Percentiles rank a stretch among this genome's conserved stretches.
These are phyloP conservation scores for Hyphantria cunea DNA, from an alignment of 1,140 invertebrate species.

Conservation along the genomic window DNA sequence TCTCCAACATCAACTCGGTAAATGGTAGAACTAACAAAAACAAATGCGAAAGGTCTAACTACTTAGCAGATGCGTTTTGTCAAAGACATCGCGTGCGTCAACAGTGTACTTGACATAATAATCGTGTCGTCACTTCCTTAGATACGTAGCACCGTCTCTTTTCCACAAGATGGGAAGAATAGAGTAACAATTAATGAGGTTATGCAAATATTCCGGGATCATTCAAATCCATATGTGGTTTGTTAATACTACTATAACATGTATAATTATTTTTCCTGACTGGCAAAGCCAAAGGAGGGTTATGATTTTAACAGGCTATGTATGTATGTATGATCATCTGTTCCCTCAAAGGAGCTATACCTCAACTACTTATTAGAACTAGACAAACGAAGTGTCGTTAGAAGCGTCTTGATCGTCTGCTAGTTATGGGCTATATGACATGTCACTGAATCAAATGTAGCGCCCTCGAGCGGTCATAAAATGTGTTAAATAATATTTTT, in stretches of 20 bases:
- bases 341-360: no score
- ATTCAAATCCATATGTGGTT: conserved; percentile 4
- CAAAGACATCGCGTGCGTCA: conserved; percentile 56
- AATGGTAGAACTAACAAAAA: conserved; percentile 5
- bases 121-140: conserved; percentile 35
- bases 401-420: no score
- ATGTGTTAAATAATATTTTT: no score
- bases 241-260: not conserved
- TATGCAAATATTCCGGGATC: conserved; percentile 1
- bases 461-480: no score
- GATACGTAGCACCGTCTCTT: conserved; percentile 20
- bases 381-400: no score
- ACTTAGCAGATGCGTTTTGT: conserved; percentile 43
- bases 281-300: no score
- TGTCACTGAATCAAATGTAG: no score
- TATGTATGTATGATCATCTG: no score
- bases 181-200: conserved; percentile 7
- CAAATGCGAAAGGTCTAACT: conserved; percentile 2
- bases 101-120: conserved; percentile 57
- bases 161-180: conserved; percentile 14
- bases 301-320: no score
- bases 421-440: no score
- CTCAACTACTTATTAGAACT: no score
- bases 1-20: not conserved
- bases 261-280: no score